Conservation (phyloP, 1,140 invertebrate species). For the Atta texana region DNA sequence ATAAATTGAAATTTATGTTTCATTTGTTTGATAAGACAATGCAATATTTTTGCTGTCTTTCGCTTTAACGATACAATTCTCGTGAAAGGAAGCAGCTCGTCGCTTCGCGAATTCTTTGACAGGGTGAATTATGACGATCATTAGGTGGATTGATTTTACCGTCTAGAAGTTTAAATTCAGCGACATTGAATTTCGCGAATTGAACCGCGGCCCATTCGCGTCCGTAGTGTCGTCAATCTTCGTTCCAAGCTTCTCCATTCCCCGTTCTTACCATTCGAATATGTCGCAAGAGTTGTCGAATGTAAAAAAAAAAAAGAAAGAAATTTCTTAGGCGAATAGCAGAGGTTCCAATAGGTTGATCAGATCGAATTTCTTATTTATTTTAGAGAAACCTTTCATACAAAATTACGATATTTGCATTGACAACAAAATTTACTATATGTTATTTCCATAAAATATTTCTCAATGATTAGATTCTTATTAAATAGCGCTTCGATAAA, state of each 20-base stretch:
- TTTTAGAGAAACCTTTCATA: conserved; percentile 11
- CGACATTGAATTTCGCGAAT: conserved; percentile 55
- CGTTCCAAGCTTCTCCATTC: not conserved
- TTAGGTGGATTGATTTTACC: conserved; percentile 43
- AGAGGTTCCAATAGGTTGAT: conserved; percentile 8
- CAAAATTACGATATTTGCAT: conserved; percentile 22
- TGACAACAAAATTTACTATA: conserved; percentile 7
- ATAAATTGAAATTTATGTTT: not conserved
- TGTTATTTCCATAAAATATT: conserved; percentile 22
- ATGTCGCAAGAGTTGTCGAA: conserved; percentile 18
- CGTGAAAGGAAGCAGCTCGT: not conserved
- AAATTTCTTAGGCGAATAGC: conserved; percentile 21
- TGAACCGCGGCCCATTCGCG: conserved; percentile 38
- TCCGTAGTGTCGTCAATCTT: conserved; percentile 55
- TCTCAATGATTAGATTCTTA: not conserved
- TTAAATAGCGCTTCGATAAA: not conserved
- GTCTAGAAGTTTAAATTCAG: conserved; percentile 41
- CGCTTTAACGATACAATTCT: conserved; percentile 25
- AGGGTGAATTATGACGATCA: conserved; percentile 34
- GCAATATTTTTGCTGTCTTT: not conserved
- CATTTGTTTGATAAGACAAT: not conserved
- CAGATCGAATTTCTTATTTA: conserved; percentile 53
- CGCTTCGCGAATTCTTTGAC: conserved; percentile 24
- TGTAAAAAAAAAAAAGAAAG: conserved; percentile 44
- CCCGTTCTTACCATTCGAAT: conserved; percentile 32